Base-by-base conservation (phyloP, 2,113 vertebrate species). In the Pterocles burchelli region DNA sequence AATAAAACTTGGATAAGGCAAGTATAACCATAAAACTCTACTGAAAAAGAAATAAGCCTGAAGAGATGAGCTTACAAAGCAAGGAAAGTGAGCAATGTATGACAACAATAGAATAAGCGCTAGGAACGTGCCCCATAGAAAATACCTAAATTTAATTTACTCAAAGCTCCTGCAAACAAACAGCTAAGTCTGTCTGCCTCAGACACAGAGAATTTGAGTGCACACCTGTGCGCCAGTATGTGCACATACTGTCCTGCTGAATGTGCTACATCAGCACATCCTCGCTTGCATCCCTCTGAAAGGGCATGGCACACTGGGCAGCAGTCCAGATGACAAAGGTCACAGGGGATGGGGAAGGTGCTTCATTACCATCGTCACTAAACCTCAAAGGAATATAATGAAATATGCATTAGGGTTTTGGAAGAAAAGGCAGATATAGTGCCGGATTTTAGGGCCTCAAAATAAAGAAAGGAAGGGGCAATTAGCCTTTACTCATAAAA, bases 301-400 rank as follows among this genome's bases (percentile, higher is more conserved):
- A 0, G 1, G 34, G 49, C 65, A 33, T 1, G 3, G 52, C 21
- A 7, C 0, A 2, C n/a, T 10, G 21, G 11, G 51, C 1, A 4
- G n/a, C n/a, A 24, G 13, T 24, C 25, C 85, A n/a, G 34, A 6
- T 0, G 0, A 6, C 81, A 65, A 17, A 61, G 68, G 81, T 48
- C 90, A 31, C 52, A 26, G 62, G 18, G 48, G 16, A 75, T 17
- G 22, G 38, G 57, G 38, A 92, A 90, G 45, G 82, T 3, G 14
- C 46, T 63, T 61, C 1, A 2, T 1, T 28, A 78, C 63, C 93
- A 58, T 8, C 5, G 0, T 96, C 85, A 80, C n/a, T 29, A 51
- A 71, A 25, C 24, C 68, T 55, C 85, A 62, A 34, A 77, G 63
- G 65, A 63, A 18, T 33, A 75, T 16, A 11, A 38, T 36, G 31